Conservation (phyloP, 2,113 vertebrate genomes). For the Mastomys coucha region DNA sequence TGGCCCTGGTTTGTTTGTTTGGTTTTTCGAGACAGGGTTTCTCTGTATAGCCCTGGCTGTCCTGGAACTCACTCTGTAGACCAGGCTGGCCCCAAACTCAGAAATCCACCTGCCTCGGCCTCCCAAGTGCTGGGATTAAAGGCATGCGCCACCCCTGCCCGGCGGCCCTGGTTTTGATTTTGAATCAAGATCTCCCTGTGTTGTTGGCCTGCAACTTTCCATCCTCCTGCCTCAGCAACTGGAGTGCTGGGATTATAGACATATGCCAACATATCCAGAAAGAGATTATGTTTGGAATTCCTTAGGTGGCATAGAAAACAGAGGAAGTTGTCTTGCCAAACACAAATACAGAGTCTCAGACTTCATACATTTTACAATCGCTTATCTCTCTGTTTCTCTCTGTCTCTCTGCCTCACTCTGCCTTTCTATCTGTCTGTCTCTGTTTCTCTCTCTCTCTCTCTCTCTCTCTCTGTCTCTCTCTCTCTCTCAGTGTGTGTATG, state of each 20-base stretch:
- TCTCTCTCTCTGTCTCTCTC: not conserved
- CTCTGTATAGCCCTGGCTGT: too few species aligned
- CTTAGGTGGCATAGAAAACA: not conserved
- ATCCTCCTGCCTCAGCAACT: not conserved
- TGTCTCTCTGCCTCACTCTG: not conserved
- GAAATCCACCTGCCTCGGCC: too few species aligned
- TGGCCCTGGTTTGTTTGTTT: not conserved
- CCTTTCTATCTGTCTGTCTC: not conserved
- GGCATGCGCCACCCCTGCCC: too few species aligned
- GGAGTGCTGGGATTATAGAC: not conserved
- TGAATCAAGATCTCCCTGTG: not conserved
- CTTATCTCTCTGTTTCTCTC: not conserved
- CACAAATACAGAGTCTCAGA: not conserved
- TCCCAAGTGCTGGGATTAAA: too few species aligned
- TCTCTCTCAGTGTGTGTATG: not conserved
- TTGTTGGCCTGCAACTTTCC: rapidly evolving
- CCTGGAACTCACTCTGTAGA: too few species aligned
- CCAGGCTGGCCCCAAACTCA: too few species aligned
- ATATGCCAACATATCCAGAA: not conserved
- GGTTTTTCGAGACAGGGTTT: too few species aligned
- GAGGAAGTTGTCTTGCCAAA: conserved; percentile 31
- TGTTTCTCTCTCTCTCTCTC: not conserved
- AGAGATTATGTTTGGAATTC: not conserved
- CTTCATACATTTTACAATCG: too few species aligned
- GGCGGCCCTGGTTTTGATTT: not conserved